Percentiles rank a stretch among this genome's conserved stretches.
Evolutionary conservation across 1,140 invertebrate genomes (phyloP).

Genomic region (Hormaphis cornu): DNA sequence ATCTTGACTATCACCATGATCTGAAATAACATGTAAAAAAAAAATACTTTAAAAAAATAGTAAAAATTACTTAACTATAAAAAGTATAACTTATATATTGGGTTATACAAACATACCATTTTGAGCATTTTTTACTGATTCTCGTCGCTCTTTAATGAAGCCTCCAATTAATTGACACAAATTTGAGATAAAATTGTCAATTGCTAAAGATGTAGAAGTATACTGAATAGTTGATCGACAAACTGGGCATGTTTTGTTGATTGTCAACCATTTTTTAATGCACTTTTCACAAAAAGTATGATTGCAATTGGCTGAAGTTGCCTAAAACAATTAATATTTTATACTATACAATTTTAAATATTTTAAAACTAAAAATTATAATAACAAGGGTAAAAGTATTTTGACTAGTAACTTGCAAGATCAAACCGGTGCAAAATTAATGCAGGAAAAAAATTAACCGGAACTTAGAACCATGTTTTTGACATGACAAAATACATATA

Average conservation of each 20-base stretch:
- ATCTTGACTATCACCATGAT: neutral
- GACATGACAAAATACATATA: too few species aligned
- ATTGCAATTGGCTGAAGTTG: conserved; percentile 61
- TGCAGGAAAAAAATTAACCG: too few species aligned
- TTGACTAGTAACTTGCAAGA: too few species aligned
- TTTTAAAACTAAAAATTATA: too few species aligned
- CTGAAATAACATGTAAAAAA: neutral
- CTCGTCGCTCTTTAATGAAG: conserved; percentile 10
- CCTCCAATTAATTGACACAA: conserved; percentile 29
- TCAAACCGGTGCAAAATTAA: too few species aligned
- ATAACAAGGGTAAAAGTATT: too few species aligned
- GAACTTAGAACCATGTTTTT: too few species aligned
- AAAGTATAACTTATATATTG: neutral
- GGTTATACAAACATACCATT: neutral
- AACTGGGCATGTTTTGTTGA: conserved; percentile 61
- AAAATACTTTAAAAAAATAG: neutral
- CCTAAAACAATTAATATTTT: conserved; percentile 41
- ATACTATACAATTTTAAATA: too few species aligned
- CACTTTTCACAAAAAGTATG: conserved; percentile 70
- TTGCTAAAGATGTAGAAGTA: conserved; percentile 38
- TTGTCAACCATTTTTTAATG: conserved; percentile 61
- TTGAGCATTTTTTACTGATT: conserved; percentile 23
- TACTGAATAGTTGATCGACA: conserved; percentile 50
- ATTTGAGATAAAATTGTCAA: conserved; percentile 35
- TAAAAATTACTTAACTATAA: neutral